Evolutionary conservation across 2,797 vertebrate genomes (phyloP).

Genomic region (Taenioides sp.): DNA sequence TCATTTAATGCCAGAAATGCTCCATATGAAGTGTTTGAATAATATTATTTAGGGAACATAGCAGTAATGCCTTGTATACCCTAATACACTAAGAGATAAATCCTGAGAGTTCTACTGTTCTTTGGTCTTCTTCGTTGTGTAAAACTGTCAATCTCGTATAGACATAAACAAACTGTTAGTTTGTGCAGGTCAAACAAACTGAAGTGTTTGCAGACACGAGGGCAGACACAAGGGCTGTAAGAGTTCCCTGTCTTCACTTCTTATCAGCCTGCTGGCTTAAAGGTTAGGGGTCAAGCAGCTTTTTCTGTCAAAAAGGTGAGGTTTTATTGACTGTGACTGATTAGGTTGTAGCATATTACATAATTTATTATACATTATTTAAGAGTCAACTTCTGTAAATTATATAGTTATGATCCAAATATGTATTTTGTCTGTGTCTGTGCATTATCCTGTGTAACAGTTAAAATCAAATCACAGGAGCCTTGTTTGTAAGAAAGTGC

Average conservation of each 20-base stretch:
- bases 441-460: neutral
- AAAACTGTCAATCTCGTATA: conserved; percentile 14
- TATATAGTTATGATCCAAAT: neutral
- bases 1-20: conserved; percentile 19
- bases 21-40: too few relatives aligned
- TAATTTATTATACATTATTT: neutral
- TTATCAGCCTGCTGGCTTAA: conserved; percentile 39
- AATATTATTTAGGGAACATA: neutral
- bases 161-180: conserved; percentile 33
- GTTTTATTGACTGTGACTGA: conserved; percentile 26
- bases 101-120: conserved; percentile 12
- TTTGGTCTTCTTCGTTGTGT: conserved; percentile 8
- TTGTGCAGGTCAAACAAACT: conserved; percentile 28
- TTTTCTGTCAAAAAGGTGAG: conserved; percentile 41
- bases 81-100: neutral
- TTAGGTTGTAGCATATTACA: conserved; percentile 18
- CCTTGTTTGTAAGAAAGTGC: conserved; percentile 14
- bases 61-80: neutral
- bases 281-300: conserved; percentile 36
- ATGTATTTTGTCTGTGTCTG: neutral
- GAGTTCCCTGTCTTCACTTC: conserved; percentile 22
- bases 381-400: neutral
- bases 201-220: conserved; percentile 16
- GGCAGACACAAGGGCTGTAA: neutral
- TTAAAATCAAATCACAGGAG: conserved; percentile 7